Percentiles rank a stretch among this genome's conserved stretches.
Evolutionary conservation across 2,797 vertebrate genomes (phyloP).

Genomic region (Ptychobarbus kaznakovi): DNA sequence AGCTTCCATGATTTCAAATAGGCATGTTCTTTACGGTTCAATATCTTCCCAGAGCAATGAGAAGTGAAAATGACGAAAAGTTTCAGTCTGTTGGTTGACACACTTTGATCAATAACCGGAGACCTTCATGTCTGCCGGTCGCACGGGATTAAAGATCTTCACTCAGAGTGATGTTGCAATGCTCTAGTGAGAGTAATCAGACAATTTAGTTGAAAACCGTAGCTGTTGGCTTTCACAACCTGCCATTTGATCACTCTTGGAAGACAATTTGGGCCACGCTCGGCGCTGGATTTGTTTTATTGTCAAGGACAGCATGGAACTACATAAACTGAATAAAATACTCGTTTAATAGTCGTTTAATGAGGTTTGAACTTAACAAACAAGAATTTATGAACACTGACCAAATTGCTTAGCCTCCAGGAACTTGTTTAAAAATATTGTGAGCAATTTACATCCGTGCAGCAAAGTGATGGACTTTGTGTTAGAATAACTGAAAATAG

Average conservation of each 20-base stretch:
- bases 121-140: conserved; percentile 52
- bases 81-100: conserved; percentile 31
- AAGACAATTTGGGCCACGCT: conserved; percentile 46
- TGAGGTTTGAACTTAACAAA: conserved; percentile 1
- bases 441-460: conserved; percentile 7
- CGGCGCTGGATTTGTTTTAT: conserved; percentile 34
- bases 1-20: background rate
- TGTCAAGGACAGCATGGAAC: conserved; percentile 8
- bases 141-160: conserved; percentile 65
- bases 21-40: background rate
- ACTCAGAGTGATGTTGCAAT: conserved; percentile 52
- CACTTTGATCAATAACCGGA: conserved; percentile 53
- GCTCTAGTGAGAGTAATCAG: conserved; percentile 55
- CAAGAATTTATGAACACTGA: background rate
- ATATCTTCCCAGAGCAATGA: background rate
- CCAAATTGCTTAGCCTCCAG: background rate
- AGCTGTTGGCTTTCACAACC: conserved; percentile 72
- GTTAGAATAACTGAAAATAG: conserved; percentile 51
- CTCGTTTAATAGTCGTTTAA: background rate
- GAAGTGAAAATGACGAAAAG: background rate
- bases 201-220: conserved; percentile 72
- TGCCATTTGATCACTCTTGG: conserved; percentile 65
- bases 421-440: background rate
- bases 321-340: conserved; percentile 23
- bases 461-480: background rate